Evolutionary conservation across 2,113 vertebrate species (phyloP).

Genomic region (Stercorarius parasiticus): DNA sequence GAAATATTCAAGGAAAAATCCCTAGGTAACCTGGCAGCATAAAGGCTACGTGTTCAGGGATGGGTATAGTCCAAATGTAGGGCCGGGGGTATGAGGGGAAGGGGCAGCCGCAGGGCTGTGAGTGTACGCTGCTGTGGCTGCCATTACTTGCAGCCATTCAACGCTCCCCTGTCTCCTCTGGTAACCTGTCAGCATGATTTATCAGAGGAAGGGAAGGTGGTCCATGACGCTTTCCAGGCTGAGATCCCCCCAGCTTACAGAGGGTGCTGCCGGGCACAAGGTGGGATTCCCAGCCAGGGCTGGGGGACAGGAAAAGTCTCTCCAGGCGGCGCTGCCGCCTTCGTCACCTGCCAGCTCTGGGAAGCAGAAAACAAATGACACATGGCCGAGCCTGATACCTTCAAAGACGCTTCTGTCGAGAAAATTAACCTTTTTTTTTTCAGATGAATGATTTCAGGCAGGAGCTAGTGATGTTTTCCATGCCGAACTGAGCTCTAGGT

Average conservation of each 20-base stretch:
- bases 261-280: background rate
- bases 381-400: background rate
- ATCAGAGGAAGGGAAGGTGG: background rate
- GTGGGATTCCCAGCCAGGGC: background rate
- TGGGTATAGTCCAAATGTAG: background rate
- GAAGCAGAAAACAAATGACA: background rate
- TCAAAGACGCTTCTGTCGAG: background rate
- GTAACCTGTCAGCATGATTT: background rate
- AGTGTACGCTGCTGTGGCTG: background rate
- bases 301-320: background rate
- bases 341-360: background rate
- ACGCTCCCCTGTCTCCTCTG: background rate
- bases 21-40: background rate
- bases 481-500: background rate
- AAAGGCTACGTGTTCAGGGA: background rate
- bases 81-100: background rate
- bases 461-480: background rate
- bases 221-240: background rate
- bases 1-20: slow-evolving; percentile 31
- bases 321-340: background rate
- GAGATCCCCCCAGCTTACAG: background rate
- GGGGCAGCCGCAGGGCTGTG: background rate
- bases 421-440: background rate
- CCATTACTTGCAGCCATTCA: background rate
- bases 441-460: background rate